Base-by-base conservation (phyloP, 2,113 vertebrate species). In the Bos indicus region DNA sequence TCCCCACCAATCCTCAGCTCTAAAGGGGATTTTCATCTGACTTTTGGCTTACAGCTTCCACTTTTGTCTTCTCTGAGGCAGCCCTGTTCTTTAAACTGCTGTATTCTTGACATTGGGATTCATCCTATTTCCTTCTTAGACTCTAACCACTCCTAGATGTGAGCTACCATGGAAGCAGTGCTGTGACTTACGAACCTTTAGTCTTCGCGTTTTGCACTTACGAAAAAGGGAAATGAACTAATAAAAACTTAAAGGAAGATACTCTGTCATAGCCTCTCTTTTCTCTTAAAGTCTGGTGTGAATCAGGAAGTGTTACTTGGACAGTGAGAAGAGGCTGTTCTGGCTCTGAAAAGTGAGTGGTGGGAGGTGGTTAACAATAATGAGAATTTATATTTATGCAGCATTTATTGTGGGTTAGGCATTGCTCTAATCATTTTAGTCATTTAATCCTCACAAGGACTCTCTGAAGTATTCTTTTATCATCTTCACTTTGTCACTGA, bases 401-500 rank as follows among this genome's bases (percentile, higher is more conserved):
- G 40, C 28, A 81, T 93, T 95, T 67, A 40, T 77, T 78, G 19
- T 43, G 17, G 51, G 36, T 80, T 83, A 93, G 88, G 28, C 48
- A 60, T 21, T 80, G 57, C 48, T 92, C 8, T 94, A 23, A 84
- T 64, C 52, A 33, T 33, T 89, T 84, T 17, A 36, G 54, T 74
- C n/a, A 19, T 90, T 77, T 92, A 82, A 56, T 90, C 43, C 14
- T 71, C 21, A 91, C 36, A 89, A 7, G 5, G 33, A 67, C 14
- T 16, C 57, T 84, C 60, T 74, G 36, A 92, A 57, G 62, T 80
- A 46, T 48, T 89, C 36, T 82, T 77, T 90, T 64, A 36, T 71
- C 59, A 74, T 83, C 51, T 94, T 94, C 81, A 87, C 43, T 56
- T 95, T 94, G 28, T 64, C 62, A 95, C 71, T 59, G 54, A 96